Evolutionary conservation across 2,888 invertebrate genomes (phyloP).

Genomic region (Hololepta plana): DNA sequence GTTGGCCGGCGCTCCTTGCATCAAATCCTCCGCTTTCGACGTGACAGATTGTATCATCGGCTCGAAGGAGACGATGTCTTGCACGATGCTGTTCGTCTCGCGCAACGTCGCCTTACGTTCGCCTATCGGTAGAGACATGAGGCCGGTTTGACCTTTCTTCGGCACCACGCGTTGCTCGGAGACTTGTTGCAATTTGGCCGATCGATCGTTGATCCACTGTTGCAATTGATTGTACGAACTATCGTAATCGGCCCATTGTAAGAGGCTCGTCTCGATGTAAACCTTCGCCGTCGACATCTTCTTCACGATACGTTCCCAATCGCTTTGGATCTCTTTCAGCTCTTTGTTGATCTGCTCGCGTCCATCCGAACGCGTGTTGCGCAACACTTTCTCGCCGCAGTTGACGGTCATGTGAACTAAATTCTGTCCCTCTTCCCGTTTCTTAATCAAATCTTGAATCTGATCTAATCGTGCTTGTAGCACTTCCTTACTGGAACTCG

Average conservation of each 20-base stretch:
- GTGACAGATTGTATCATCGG: constrained; percentile 94
- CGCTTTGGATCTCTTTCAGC: constrained; percentile 74
- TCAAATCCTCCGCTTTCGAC: constrained; percentile 81
- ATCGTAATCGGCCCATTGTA: constrained; percentile 94
- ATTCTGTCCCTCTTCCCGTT: constrained; percentile 75
- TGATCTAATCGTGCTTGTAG: constrained; percentile 63
- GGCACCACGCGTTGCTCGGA: constrained; percentile 71
- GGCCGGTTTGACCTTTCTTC: constrained; percentile 57
- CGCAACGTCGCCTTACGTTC: constrained; percentile 78
- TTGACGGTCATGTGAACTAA: constrained; percentile 74
- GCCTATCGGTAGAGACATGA: constrained; percentile 62
- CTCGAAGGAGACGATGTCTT: constrained; percentile 92
- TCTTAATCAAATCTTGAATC: constrained; percentile 61
- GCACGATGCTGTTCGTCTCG: constrained; percentile 85
- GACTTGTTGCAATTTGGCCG: constrained; percentile 80
- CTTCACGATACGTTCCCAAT: constrained; percentile 82
- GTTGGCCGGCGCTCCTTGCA: constrained; percentile 78
- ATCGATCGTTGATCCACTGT: constrained; percentile 88
- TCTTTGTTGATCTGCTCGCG: constrained; percentile 72
- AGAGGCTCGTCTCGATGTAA: constrained; percentile 69
- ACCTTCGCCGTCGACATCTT: constrained; percentile 86
- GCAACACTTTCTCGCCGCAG: constrained; percentile 74
- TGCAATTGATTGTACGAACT: constrained; percentile 83
- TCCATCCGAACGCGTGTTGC: constrained; percentile 79
- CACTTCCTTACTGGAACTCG: constrained; percentile 62